Base-by-base conservation (phyloP, 2,113 vertebrate genomes). In the Serinus canaria region DNA sequence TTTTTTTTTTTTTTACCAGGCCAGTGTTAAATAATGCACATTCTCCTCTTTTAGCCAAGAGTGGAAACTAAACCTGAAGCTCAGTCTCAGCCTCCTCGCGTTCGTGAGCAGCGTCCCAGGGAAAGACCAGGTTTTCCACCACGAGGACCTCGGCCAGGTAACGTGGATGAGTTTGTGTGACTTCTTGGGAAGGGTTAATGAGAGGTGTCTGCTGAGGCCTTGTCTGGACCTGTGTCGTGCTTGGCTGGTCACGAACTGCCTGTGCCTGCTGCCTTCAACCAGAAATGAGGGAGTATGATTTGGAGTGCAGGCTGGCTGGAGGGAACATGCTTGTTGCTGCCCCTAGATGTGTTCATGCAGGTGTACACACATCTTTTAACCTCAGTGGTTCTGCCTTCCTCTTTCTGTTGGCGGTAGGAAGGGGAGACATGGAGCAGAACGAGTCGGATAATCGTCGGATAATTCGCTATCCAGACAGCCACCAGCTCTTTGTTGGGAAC, bases 401-500 rank as follows among this genome's bases (percentile, higher is more conserved):
- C 44, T 95, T 91, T 53, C 59, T 90, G 44, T 80, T 49, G 72
- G 11, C 0, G 1, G 44, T 53, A 99, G 99, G 98, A 53, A 98
- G 99, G 94, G 98, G 98, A 70, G 99, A 99, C 52, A 88, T 96
- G 33, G 99, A 99, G 33, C 97, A 98, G 84, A 98, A 98, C 7
- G 99, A 99, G 75, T 98, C 99, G 35, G 99, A 99, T 76, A 98
- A 94, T 92, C 98, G 99, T 30, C 98, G 99, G 73, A 98, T 98
- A 56, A 98, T 99, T 69, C 98, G 99, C 63, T 99, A 99, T 81
- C 99, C 99, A 3, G 99, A 99, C 96, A 99, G 99, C 96, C 99
- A 99, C 95, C 99, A 99, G 95, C 99, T 99, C 62, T 99, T 99
- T 81, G 99, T 99, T 78, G 99, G 99, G 70, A 99, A 99, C 94